phyloP scores from a whole-genome alignment of 2,888 invertebrate species.

The Melanostoma scalare region DNA sequence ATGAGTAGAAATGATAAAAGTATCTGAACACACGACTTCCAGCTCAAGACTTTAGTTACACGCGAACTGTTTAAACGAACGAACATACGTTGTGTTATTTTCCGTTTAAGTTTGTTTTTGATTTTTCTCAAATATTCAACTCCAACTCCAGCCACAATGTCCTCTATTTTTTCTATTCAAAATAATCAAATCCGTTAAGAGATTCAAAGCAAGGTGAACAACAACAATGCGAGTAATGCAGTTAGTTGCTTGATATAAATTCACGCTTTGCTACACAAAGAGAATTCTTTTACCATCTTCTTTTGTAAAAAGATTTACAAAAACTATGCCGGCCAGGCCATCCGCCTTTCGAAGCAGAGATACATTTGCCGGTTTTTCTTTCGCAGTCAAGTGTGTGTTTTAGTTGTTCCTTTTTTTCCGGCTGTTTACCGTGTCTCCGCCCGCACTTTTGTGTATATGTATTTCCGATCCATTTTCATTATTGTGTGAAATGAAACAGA shows the following conservation, averaged over 20 bases:
- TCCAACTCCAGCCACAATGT: constrained; percentile 12
- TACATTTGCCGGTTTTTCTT: constrained; percentile 57
- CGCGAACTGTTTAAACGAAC: constrained; percentile 72
- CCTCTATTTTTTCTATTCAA: constrained; percentile 1
- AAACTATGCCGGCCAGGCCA: constrained; percentile 30
- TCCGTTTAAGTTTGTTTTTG: constrained; percentile 59
- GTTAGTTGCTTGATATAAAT: constrained; percentile 17
- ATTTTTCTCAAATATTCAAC: constrained; percentile 17
- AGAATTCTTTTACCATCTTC: constrained; percentile 43
- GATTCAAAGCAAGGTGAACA: not conserved
- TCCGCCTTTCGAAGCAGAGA: constrained; percentile 21
- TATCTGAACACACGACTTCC: constrained; percentile 64
- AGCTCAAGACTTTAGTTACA: constrained; percentile 71
- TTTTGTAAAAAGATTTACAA: constrained; percentile 32
- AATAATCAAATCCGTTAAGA: constrained; percentile 32
- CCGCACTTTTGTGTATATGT: constrained; percentile 44
- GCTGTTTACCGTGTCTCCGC: constrained; percentile 39
- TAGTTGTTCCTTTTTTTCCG: constrained; percentile 46
- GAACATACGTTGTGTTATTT: constrained; percentile 68
- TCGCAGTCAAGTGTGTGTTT: constrained; percentile 52
- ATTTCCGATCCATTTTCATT: constrained; percentile 23
- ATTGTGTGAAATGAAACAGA: constrained; percentile 35
- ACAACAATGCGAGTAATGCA: constrained; percentile 12
- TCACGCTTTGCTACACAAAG: constrained; percentile 64
- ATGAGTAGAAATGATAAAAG: constrained; percentile 69